These are phyloP conservation scores for Nebria brevicollis DNA, from an alignment of 2,888 invertebrate genomes.

Conservation along the genomic window DNA sequence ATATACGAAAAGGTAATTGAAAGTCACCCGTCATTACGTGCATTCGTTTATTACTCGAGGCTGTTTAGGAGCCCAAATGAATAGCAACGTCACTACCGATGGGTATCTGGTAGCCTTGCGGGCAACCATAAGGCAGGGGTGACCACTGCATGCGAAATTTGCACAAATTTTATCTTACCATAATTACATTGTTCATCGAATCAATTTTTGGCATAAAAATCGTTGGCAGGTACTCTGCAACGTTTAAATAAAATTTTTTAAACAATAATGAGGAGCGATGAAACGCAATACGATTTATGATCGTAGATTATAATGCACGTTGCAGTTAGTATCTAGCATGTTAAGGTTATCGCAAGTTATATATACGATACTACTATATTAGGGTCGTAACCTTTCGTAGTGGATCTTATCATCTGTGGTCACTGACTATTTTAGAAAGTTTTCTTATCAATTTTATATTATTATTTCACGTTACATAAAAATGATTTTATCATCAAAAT, in stretches of 20 bases:
- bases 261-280: background rate
- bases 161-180: background rate
- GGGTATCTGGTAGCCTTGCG: slow-evolving; percentile 19
- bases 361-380: background rate
- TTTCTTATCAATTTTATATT: background rate
- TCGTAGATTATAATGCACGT: background rate
- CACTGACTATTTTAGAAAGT: slow-evolving; percentile 1
- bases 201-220: background rate
- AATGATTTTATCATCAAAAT: no score
- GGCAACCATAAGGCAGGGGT: slow-evolving; percentile 17
- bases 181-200: background rate
- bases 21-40: slow-evolving; percentile 42
- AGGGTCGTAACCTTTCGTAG: slow-evolving; percentile 1
- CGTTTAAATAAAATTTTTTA: background rate
- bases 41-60: slow-evolving; percentile 37
- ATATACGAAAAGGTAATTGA: slow-evolving; percentile 40
- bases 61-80: slow-evolving; percentile 32
- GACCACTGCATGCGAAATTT: slow-evolving; percentile 2
- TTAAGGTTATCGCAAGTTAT: background rate
- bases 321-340: background rate
- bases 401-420: background rate
- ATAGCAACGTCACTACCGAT: slow-evolving; percentile 20
- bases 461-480: no score
- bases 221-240: background rate
- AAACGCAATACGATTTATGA: background rate